Evolutionary conservation across 1,140 invertebrate species (phyloP), one percentile per base, ranked within the genome.

Genomic region (Drosophila aff.): DNA sequence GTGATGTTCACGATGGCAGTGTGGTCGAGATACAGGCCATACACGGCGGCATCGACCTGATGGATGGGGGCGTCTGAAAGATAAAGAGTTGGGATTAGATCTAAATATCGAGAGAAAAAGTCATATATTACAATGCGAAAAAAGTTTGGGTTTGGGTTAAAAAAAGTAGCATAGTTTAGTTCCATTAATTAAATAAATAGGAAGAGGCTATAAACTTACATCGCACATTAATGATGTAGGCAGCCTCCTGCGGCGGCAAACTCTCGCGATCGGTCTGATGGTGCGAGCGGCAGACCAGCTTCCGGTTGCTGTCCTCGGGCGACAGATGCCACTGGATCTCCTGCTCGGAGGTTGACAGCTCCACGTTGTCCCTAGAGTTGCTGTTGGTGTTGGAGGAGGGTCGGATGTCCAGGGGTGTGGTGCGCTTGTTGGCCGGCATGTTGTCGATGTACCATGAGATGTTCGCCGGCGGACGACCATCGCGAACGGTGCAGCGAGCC

Each of bases 401-500:
- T 8, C 94, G 92, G 28, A 95, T 87, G 3, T 93, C 93, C 0
- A 94, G 93, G 72, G 93, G 92, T 68, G 93, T 94, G 1, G 95
- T 92, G 3, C 95, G 95, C 16, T 94, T 94, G 3, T 94, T 92
- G 13, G 96, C 92, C 8, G 93, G 94, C 62, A 95, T 94, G 43
- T 95, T 94, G 81, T 95, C 95, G 95, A 92, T 63, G 55, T 73
- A 96, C 94, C 96, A 96, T 2, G 94, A 94, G 52, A 97, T 95
- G 64, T 96, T 96, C 0, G 96, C 96, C 3, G 95, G 94, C 15
- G 96, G 96, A 89, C 96, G 94, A 33, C 96, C 96, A 52, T 95
- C 94, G 63, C 94, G 93, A 1, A 96, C 95, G n/a, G 93, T 93
- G 92, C 96, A 97, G 63, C 94, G 94, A 2, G 96, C 95, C 79